phyloP scores from a whole-genome alignment of 2,888 invertebrate genomes.

The Eupithecia insigniata region DNA sequence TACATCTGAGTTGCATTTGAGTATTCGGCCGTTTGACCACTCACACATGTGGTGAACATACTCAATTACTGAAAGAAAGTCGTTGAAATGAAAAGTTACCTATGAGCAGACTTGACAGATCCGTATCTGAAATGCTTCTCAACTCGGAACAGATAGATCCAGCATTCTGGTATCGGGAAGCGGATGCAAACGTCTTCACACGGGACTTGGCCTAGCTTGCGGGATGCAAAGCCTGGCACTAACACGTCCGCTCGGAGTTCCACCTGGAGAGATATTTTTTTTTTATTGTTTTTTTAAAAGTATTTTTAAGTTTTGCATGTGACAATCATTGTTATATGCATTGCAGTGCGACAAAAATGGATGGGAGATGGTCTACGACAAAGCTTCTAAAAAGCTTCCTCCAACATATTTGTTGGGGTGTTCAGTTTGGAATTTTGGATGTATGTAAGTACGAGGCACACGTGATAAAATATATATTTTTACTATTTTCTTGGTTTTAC shows the following conservation, averaged over 20 bases:
- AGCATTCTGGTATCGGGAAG: constrained; percentile 99
- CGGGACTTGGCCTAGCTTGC: constrained; percentile 97
- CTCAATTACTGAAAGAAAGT: background rate
- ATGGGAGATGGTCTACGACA: too few species aligned
- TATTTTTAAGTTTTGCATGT: too few species aligned
- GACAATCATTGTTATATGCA: too few species aligned
- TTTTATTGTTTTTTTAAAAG: too few species aligned
- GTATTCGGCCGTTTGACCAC: background rate
- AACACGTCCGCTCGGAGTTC: constrained; percentile 97
- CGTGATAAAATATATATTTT: too few species aligned
- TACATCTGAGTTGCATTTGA: too few species aligned
- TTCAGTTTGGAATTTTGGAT: too few species aligned
- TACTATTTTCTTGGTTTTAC: too few species aligned
- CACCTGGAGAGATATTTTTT: constrained; percentile 86
- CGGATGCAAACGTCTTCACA: constrained; percentile 98
- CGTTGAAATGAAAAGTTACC: constrained; percentile 57
- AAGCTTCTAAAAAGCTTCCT: too few species aligned
- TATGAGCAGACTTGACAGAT: constrained; percentile 97
- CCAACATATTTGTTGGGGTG: too few species aligned
- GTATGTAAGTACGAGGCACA: too few species aligned
- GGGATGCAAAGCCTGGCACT: constrained; percentile 98
- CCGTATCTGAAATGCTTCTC: constrained; percentile 99
- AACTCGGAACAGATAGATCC: constrained; percentile 99
- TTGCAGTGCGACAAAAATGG: too few species aligned
- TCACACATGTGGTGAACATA: background rate